Evolutionary conservation across 2,113 vertebrate genomes (phyloP).

Genomic region (Apodemus sylvaticus): DNA sequence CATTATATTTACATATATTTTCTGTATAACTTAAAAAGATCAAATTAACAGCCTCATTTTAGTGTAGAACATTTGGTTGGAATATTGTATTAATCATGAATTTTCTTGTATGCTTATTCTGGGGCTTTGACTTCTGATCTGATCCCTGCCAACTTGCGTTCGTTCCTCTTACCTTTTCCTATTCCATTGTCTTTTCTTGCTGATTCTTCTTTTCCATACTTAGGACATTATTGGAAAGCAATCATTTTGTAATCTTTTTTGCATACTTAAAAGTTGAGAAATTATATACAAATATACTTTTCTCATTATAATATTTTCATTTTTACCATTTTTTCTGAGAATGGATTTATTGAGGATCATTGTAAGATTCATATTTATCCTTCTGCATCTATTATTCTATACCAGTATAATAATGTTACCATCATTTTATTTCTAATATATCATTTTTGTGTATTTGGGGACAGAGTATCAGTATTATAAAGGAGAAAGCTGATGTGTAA

Average conservation of each 20-base stretch:
- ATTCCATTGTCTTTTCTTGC: too few relatives aligned
- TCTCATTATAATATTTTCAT: background rate
- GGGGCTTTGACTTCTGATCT: background rate
- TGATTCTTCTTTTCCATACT: background rate
- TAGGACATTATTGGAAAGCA: background rate
- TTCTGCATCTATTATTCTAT: background rate
- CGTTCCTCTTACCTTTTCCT: background rate
- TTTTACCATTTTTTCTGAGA: background rate
- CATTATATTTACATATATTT: background rate
- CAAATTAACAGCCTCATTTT: background rate
- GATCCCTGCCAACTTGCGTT: background rate
- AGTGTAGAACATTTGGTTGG: background rate
- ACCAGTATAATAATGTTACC: background rate
- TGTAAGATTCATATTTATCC: background rate
- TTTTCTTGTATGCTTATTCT: background rate
- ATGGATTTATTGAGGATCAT: background rate
- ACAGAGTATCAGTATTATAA: background rate
- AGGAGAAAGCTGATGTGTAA: background rate
- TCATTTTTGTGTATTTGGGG: background rate
- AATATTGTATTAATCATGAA: background rate
- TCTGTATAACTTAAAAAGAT: background rate
- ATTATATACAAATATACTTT: background rate
- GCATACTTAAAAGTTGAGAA: background rate
- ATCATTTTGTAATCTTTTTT: background rate
- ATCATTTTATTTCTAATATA: background rate